These are phyloP conservation scores for Ophonus ardosiacus DNA, from an alignment of 2,888 invertebrate genomes.

Conservation along the genomic window DNA sequence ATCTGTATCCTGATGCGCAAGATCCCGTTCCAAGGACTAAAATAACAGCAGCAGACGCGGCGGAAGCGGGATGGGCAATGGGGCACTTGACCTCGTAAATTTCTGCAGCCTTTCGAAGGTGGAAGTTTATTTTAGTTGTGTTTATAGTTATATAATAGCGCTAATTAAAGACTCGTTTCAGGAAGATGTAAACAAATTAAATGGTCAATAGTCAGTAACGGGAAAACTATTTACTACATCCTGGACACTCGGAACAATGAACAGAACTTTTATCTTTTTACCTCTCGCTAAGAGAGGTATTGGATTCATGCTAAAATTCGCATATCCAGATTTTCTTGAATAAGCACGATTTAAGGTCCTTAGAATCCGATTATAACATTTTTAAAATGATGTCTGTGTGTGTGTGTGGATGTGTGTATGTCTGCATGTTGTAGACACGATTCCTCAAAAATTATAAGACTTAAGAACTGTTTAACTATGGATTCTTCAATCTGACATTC, in stretches of 20 bases:
- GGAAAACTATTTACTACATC: background rate
- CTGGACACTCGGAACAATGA: background rate
- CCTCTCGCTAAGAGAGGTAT: too few species aligned
- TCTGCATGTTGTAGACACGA: too few species aligned
- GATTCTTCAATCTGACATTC: too few species aligned
- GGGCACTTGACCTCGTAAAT: slow-evolving; percentile 52
- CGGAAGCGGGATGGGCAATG: slow-evolving; percentile 21
- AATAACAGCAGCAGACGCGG: slow-evolving; percentile 27
- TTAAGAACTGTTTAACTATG: too few species aligned
- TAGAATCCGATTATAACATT: too few species aligned
- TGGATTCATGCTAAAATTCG: too few species aligned
- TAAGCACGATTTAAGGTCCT: too few species aligned
- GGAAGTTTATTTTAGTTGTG: slow-evolving; percentile 33
- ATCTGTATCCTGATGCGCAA: slow-evolving; percentile 19
- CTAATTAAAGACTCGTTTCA: background rate
- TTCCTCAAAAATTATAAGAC: too few species aligned
- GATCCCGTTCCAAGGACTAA: slow-evolving; percentile 18
- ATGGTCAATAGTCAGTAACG: background rate
- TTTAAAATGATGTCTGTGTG: too few species aligned
- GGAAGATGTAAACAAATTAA: background rate
- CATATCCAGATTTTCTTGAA: too few species aligned
- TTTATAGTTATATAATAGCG: slow-evolving; percentile 35
- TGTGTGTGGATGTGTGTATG: too few species aligned
- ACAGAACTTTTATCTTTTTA: background rate
- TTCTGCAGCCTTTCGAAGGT: slow-evolving; percentile 19